A percentile compares a stretch with the other conserved stretches of the same genome.
phyloP scores from a whole-genome alignment of 2,888 invertebrate species.

The Hypercompe scribonia region DNA sequence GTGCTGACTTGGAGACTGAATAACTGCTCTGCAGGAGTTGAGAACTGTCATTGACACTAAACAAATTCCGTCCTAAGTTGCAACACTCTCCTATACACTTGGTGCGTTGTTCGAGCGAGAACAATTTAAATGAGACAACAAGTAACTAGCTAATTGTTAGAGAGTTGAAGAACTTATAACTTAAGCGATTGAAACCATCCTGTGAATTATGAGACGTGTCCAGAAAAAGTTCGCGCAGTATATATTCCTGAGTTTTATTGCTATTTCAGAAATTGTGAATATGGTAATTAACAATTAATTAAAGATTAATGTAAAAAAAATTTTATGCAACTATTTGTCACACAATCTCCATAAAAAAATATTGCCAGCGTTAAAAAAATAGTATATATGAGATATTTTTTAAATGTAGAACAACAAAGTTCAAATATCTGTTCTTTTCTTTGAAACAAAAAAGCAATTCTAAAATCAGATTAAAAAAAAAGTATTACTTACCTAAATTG shows the following conservation, averaged over 20 bases:
- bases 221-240: neutral
- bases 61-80: slow-evolving; percentile 67
- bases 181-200: slow-evolving; percentile 42
- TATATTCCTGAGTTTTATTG: no score
- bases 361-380: no score
- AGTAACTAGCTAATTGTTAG: slow-evolving; percentile 65
- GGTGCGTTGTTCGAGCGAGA: slow-evolving; percentile 57
- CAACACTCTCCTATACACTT: slow-evolving; percentile 55
- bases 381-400: neutral
- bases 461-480: neutral
- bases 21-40: slow-evolving; percentile 55
- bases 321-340: no score
- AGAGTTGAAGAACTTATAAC: slow-evolving; percentile 53
- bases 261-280: no score
- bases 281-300: no score
- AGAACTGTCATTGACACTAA: slow-evolving; percentile 69
- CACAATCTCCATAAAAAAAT: no score
- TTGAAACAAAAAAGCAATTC: neutral
- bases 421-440: neutral
- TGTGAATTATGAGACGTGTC: slow-evolving; percentile 38
- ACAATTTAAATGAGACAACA: slow-evolving; percentile 67
- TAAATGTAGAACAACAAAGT: neutral
- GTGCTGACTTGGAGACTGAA: slow-evolving; percentile 57
- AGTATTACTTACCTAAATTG: no score
- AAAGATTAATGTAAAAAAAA: no score